These are phyloP conservation scores for Athalia circularis DNA, from an alignment of 2,888 invertebrate species.

Conservation along the genomic window DNA sequence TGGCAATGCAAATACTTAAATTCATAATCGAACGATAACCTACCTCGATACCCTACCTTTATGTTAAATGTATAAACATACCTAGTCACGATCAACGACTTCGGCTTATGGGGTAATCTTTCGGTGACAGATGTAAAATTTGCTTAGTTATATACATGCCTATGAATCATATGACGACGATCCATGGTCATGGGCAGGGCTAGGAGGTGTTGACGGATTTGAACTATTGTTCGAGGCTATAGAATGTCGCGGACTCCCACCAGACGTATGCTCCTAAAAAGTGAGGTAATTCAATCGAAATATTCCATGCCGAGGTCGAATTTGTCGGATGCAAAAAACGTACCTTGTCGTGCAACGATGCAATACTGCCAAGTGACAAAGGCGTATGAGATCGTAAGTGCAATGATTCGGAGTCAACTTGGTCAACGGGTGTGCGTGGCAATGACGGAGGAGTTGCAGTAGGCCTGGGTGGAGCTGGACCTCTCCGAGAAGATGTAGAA, in stretches of 20 bases:
- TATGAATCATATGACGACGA: conserved; percentile 82
- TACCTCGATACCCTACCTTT: neutral
- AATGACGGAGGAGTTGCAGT: conserved; percentile 78
- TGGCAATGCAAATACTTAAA: neutral
- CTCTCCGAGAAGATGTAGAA: conserved; percentile 75
- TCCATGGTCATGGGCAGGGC: conserved; percentile 81
- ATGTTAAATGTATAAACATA: conserved; percentile 20
- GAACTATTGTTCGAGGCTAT: conserved; percentile 86
- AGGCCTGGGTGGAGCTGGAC: conserved; percentile 78
- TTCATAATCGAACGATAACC: neutral
- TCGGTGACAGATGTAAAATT: neutral
- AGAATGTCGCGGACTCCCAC: conserved; percentile 82
- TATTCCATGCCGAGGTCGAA: neutral
- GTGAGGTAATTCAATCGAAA: neutral
- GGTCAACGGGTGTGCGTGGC: conserved; percentile 77
- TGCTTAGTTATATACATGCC: conserved; percentile 51
- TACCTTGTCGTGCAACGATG: conserved; percentile 85
- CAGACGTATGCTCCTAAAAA: conserved; percentile 72
- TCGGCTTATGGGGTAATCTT: neutral
- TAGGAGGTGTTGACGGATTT: conserved; percentile 84
- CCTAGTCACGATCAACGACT: conserved; percentile 5
- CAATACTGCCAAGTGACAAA: conserved; percentile 85
- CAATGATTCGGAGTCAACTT: conserved; percentile 71
- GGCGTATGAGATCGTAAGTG: conserved; percentile 79
- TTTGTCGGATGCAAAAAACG: too few relatives aligned